phyloP scores from a whole-genome alignment of 2,797 vertebrate species.

The Hemibagrus guttatus region DNA sequence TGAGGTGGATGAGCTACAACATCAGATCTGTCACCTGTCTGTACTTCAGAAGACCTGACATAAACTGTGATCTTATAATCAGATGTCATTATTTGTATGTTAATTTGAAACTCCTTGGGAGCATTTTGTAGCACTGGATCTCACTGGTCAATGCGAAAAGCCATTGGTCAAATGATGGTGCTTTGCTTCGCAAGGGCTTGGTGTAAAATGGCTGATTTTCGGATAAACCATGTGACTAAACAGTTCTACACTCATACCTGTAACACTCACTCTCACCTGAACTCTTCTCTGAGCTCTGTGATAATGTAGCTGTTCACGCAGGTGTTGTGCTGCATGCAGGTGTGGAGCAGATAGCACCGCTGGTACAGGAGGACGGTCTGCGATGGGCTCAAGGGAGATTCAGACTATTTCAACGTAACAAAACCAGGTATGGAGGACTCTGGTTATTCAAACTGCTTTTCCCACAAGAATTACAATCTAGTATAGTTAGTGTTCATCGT shows the following conservation, averaged over 20 bases:
- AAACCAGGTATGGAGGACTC: neutral
- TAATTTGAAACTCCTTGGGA: neutral
- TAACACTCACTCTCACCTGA: slow-evolving; percentile 69
- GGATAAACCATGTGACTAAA: neutral
- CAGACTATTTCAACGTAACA: neutral
- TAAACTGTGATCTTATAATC: no score
- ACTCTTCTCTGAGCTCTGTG: slow-evolving; percentile 74
- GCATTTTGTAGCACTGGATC: neutral
- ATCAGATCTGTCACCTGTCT: no score
- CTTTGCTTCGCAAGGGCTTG: neutral
- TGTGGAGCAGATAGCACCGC: slow-evolving; percentile 76
- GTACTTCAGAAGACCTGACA: no score
- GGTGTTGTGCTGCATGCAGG: slow-evolving; percentile 74
- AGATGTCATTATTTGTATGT: no score
- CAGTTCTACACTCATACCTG: neutral
- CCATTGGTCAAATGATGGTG: no score
- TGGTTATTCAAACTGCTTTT: neutral
- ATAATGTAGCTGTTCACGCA: slow-evolving; percentile 69
- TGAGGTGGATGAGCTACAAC: no score
- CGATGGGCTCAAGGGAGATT: slow-evolving; percentile 64
- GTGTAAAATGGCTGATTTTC: neutral
- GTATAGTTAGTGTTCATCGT: neutral
- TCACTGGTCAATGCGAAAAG: no score
- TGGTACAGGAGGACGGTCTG: slow-evolving; percentile 77
- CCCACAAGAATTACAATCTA: neutral